Percentiles rank a stretch among this genome's conserved stretches.
These are phyloP conservation scores for Shargacucullia verbasci DNA, from an alignment of 2,888 invertebrate genomes.

Conservation along the genomic window DNA sequence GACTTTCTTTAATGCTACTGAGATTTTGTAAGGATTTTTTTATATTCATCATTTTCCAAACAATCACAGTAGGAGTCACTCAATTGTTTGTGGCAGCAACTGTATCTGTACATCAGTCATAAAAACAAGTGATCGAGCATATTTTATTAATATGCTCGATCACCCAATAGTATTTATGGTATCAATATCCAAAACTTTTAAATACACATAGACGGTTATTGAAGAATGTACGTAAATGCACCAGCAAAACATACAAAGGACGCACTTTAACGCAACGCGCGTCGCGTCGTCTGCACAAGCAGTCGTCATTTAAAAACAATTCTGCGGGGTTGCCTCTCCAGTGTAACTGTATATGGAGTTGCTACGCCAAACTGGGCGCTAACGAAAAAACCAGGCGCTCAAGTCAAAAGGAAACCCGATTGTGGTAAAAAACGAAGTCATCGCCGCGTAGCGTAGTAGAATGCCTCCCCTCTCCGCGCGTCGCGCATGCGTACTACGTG, in stretches of 20 bases:
- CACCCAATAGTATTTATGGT: no score
- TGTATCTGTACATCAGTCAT: no score
- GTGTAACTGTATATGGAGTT: constrained; percentile 87
- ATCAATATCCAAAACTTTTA: no score
- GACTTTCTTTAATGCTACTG: no score
- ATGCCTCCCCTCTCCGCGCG: constrained; percentile 60
- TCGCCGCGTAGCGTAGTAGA: constrained; percentile 78
- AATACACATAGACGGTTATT: no score
- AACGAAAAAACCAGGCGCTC: constrained; percentile 81
- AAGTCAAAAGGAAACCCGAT: constrained; percentile 82
- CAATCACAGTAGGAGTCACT: no score
- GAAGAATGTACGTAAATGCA: no score
- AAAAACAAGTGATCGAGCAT: no score
- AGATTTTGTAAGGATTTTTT: no score
- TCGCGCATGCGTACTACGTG: constrained; percentile 78
- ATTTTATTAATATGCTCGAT: no score
- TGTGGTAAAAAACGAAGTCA: constrained; percentile 74
- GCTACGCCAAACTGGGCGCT: constrained; percentile 82
- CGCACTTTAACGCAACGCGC: constrained; percentile 54
- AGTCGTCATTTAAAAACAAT: constrained; percentile 85
- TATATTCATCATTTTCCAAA: no score
- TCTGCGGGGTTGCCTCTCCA: constrained; percentile 85
- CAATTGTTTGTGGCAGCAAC: no score
- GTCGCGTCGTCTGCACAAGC: constrained; percentile 63
- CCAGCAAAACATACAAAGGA: constrained; percentile 30